A percentile compares a stretch with the other conserved stretches of the same genome.
phyloP scores from a whole-genome alignment of 2,113 vertebrate species.

The Notothenia rossii region DNA sequence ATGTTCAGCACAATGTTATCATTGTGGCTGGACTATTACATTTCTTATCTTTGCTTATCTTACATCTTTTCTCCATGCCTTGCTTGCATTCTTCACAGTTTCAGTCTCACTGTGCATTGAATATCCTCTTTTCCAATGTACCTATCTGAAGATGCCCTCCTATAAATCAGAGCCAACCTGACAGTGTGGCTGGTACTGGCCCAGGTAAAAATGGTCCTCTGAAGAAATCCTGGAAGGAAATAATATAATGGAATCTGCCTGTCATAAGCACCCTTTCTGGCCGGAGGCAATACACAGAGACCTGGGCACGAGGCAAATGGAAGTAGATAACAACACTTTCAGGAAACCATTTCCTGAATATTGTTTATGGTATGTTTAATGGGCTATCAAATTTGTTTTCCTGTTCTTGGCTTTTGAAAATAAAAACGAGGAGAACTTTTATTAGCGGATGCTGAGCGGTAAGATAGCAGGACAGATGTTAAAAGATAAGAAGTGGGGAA shows the following conservation, averaged over 20 bases:
- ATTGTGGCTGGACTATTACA: constrained; percentile 2
- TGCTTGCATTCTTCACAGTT: neutral
- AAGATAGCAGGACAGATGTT: constrained; percentile 44
- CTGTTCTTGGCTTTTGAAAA: constrained; percentile 54
- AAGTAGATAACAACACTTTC: constrained; percentile 52
- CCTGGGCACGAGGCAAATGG: constrained; percentile 54
- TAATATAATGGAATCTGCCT: constrained; percentile 78
- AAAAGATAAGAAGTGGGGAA: neutral
- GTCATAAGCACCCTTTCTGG: constrained; percentile 61
- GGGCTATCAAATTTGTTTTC: constrained; percentile 72
- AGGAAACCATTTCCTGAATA: constrained; percentile 61
- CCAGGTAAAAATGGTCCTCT: constrained; percentile 58
- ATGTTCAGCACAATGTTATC: constrained; percentile 27
- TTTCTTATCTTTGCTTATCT: constrained; percentile 12
- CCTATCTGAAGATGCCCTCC: constrained; percentile 26
- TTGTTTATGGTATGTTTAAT: constrained; percentile 78
- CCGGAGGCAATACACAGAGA: constrained; percentile 60
- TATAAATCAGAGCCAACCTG: constrained; percentile 63
- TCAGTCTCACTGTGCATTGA: constrained; percentile 1
- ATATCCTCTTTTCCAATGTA: constrained; percentile 37
- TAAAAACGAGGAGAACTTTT: constrained; percentile 57
- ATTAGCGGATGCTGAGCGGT: constrained; percentile 3
- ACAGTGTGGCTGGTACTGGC: constrained; percentile 37
- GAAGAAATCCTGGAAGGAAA: constrained; percentile 67
- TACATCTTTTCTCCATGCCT: neutral